These are phyloP conservation scores for Sorex fumeus DNA, from an alignment of 2,113 vertebrate genomes.

Conservation along the genomic window DNA sequence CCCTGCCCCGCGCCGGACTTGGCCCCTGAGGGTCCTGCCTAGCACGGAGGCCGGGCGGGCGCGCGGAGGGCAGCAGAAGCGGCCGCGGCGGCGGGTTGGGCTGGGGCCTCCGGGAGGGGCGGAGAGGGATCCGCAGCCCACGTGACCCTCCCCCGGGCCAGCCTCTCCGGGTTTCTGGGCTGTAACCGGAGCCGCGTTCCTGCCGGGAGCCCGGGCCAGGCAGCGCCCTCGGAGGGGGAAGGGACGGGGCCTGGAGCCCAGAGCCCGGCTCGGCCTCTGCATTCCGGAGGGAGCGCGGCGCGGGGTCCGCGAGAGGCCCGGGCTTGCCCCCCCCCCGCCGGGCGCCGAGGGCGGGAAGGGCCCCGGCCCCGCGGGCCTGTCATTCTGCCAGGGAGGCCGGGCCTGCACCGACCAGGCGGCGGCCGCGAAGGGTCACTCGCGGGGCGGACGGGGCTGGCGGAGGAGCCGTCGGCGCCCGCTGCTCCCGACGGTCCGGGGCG, in stretches of 20 bases:
- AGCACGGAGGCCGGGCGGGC: conserved; percentile 36
- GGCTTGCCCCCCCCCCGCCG: no score
- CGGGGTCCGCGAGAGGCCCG: no score
- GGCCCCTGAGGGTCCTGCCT: conserved; percentile 54
- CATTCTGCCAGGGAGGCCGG: not conserved
- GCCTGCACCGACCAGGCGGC: not conserved
- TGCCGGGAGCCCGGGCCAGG: conserved; percentile 82
- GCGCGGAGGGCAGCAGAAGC: conserved; percentile 49
- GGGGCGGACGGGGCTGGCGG: not conserved
- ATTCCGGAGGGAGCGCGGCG: not conserved
- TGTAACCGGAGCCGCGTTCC: conserved; percentile 84
- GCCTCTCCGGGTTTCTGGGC: conserved; percentile 79
- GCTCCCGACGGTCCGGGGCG: no score
- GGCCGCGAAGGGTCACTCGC: not conserved
- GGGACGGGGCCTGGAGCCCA: conserved; percentile 72
- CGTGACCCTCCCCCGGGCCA: conserved; percentile 82
- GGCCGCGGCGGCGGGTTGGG: conserved; percentile 46
- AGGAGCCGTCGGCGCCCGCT: no score
- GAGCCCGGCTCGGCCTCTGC: conserved; percentile 28
- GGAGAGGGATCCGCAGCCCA: conserved; percentile 68
- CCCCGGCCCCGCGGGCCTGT: not conserved
- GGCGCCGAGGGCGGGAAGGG: no score
- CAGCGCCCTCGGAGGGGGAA: conserved; percentile 81
- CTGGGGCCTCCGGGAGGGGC: conserved; percentile 66
- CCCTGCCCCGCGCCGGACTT: not conserved